phyloP scores from a whole-genome alignment of 2,797 vertebrate genomes.

The Sebastolobus alascanus region DNA sequence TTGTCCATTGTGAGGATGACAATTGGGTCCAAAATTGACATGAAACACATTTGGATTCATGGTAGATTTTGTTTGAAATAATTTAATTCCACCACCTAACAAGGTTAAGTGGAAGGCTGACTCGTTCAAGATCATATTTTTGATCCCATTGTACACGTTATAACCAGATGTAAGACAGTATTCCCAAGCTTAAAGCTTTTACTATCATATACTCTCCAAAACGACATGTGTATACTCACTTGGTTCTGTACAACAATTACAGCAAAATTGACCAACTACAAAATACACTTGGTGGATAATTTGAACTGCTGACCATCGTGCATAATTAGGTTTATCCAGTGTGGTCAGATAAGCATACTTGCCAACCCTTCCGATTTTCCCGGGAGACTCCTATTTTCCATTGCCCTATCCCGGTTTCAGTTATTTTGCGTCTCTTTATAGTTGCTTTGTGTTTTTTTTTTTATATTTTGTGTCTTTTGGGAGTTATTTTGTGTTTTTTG shows the following conservation, averaged over 20 bases:
- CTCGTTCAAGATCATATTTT: background rate
- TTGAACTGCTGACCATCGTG: background rate
- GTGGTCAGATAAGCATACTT: too few species aligned
- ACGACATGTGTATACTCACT: background rate
- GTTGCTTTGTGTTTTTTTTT: too few species aligned
- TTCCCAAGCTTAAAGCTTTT: background rate
- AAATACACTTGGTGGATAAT: background rate
- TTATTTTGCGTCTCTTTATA: too few species aligned
- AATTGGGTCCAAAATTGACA: background rate
- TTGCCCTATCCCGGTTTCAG: too few species aligned
- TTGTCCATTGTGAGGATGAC: background rate
- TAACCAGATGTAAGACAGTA: conserved; percentile 10
- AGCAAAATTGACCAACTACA: background rate
- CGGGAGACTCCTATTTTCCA: too few species aligned
- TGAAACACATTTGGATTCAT: background rate
- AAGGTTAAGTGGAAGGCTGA: conserved; percentile 10
- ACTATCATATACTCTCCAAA: conserved; percentile 11
- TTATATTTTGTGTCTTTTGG: too few species aligned
- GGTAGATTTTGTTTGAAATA: background rate
- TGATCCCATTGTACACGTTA: conserved; percentile 18
- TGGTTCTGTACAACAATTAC: background rate
- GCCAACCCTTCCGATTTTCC: too few species aligned
- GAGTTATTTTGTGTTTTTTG: too few species aligned
- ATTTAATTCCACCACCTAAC: conserved; percentile 3
- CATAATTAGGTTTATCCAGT: background rate